These are phyloP conservation scores for Acleris laterana DNA, from an alignment of 2,888 invertebrate species.

Conservation along the genomic window DNA sequence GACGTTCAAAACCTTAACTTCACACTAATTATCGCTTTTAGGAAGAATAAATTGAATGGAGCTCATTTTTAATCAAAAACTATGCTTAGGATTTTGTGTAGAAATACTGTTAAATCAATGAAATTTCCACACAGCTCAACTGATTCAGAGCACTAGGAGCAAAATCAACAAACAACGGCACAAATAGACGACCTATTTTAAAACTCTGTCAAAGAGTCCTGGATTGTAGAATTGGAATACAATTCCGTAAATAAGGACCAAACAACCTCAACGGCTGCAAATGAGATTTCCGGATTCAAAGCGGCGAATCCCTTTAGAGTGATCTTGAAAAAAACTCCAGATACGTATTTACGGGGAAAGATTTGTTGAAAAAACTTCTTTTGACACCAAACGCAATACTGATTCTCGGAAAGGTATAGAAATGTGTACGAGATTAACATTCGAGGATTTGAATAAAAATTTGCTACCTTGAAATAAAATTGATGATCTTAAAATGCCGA, in stretches of 20 bases:
- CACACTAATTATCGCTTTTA: too few relatives aligned
- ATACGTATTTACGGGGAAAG: constrained; percentile 22
- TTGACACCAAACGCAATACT: constrained; percentile 26
- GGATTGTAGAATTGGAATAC: constrained; percentile 3
- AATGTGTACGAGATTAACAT: background rate
- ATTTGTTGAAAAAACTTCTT: constrained; percentile 16
- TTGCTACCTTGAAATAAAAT: too few relatives aligned
- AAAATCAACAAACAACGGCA: background rate
- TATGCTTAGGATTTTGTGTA: background rate
- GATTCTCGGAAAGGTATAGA: constrained; percentile 1
- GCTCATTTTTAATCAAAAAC: background rate
- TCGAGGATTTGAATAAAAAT: background rate
- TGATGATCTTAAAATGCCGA: too few relatives aligned
- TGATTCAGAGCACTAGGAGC: background rate
- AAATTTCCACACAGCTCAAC: background rate
- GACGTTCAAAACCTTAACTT: too few relatives aligned
- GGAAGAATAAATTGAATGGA: too few relatives aligned
- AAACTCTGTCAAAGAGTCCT: background rate
- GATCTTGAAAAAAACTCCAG: constrained; percentile 28
- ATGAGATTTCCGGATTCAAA: constrained; percentile 32
- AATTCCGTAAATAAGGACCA: constrained; percentile 20
- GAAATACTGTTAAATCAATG: background rate
- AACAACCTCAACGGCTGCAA: constrained; percentile 19
- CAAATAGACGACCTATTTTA: background rate
- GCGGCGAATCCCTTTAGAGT: constrained; percentile 23